Evolutionary conservation across 1,140 invertebrate species (phyloP).

Genomic region (Brachystomella parvula): DNA sequence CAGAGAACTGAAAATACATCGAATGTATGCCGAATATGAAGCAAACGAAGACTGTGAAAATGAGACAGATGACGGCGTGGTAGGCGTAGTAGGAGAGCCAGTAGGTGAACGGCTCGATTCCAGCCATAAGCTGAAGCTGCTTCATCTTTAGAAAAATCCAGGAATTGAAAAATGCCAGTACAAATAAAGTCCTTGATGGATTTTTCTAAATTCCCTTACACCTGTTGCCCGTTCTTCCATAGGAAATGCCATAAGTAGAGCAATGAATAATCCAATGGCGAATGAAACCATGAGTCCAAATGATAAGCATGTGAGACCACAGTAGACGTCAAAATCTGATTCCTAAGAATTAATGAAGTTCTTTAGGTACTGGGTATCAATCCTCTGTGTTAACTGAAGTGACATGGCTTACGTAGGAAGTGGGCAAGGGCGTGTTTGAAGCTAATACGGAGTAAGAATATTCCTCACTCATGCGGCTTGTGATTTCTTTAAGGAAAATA

Average conservation of each 20-base stretch:
- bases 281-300: constrained; percentile 19
- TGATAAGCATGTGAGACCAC: constrained; percentile 18
- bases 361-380: not conserved
- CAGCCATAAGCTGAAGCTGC: constrained; percentile 35
- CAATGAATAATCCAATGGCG: constrained; percentile 17
- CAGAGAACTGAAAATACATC: constrained; percentile 15
- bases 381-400: not conserved
- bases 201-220: constrained; percentile 11
- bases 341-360: not conserved
- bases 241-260: not conserved
- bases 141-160: constrained; percentile 25
- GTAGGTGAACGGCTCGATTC: constrained; percentile 22
- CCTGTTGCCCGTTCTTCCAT: constrained; percentile 14
- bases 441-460: not conserved
- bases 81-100: constrained; percentile 10
- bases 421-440: not conserved
- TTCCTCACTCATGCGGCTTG: not conserved
- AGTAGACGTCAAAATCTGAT: not conserved
- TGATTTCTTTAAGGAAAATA: constrained; percentile 5
- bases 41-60: not conserved
- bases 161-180: not conserved
- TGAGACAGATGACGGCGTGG: not conserved
- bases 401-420: not conserved
- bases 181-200: not conserved
- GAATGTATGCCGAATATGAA: constrained; percentile 8